Percentiles rank a stretch among this genome's conserved stretches.
These are phyloP conservation scores for Neodiprion fabricii DNA, from an alignment of 1,140 invertebrate species.

Conservation along the genomic window DNA sequence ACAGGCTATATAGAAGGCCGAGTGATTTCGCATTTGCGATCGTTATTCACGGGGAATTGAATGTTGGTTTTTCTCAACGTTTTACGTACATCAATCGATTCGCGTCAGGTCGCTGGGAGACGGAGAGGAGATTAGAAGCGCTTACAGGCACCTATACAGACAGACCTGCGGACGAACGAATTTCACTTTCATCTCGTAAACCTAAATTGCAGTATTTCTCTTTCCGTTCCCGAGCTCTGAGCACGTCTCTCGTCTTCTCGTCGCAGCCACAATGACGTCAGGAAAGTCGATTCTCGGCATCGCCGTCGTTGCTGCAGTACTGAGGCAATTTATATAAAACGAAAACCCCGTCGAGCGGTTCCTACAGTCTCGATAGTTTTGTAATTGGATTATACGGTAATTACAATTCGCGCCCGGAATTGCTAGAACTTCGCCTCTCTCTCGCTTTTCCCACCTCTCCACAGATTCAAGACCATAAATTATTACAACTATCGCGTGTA, in stretches of 20 bases:
- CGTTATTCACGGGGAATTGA: not conserved
- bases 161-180: conserved; percentile 19
- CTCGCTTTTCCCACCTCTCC: too few relatives aligned
- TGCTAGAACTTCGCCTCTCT: too few relatives aligned
- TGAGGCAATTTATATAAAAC: too few relatives aligned
- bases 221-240: not conserved
- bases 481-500: too few relatives aligned
- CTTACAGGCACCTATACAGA: not conserved
- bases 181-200: conserved; percentile 51
- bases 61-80: not conserved
- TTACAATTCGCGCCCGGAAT: too few relatives aligned
- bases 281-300: not conserved
- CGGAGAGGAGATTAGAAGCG: not conserved
- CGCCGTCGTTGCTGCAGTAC: too few relatives aligned
- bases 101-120: not conserved
- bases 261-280: not conserved
- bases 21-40: not conserved
- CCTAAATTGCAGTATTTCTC: conserved; percentile 24
- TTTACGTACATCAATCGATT: not conserved
- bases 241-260: not conserved
- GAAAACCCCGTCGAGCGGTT: too few relatives aligned
- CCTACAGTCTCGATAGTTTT: too few relatives aligned
- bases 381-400: too few relatives aligned
- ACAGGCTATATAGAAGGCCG: too few relatives aligned
- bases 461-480: too few relatives aligned